phyloP scores from a whole-genome alignment of 1,140 invertebrate genomes.

The Euwallacea similis region DNA sequence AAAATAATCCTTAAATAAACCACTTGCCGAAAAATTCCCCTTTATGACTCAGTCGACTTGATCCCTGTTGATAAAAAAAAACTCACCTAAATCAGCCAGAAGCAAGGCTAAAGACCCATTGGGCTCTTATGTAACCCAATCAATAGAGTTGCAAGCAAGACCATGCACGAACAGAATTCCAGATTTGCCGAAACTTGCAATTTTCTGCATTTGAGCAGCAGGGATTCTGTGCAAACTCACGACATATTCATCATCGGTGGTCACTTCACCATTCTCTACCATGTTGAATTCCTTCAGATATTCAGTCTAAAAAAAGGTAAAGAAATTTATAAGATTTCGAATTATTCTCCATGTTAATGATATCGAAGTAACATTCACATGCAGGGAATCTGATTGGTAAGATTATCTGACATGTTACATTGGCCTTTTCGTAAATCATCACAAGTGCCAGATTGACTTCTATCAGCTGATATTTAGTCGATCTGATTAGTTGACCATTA shows the following conservation, averaged over 20 bases:
- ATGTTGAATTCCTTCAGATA: slow-evolving; percentile 44
- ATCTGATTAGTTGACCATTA: too few relatives aligned
- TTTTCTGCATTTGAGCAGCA: not conserved
- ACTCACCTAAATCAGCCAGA: slow-evolving; percentile 20
- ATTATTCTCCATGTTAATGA: not conserved
- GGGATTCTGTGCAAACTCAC: slow-evolving; percentile 51
- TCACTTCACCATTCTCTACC: slow-evolving; percentile 64
- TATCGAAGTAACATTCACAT: not conserved
- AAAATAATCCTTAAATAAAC: not conserved
- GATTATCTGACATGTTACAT: not conserved
- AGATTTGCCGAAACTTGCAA: not conserved
- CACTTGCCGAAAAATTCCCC: too few relatives aligned
- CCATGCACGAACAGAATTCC: slow-evolving; percentile 8
- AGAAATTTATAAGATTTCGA: not conserved
- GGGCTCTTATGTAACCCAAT: slow-evolving; percentile 6
- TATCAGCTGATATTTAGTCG: too few relatives aligned
- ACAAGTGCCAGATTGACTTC: too few relatives aligned
- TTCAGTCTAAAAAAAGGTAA: not conserved
- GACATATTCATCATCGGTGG: slow-evolving; percentile 71
- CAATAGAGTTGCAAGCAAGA: not conserved
- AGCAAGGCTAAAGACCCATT: slow-evolving; percentile 7
- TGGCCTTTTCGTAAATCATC: not conserved
- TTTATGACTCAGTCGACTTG: not conserved
- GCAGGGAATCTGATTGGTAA: not conserved
- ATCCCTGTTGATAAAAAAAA: not conserved